A percentile compares a stretch with the other conserved stretches of the same genome.
Conservation (phyloP, 2,113 vertebrate species). For the Spilogale gracilis region DNA sequence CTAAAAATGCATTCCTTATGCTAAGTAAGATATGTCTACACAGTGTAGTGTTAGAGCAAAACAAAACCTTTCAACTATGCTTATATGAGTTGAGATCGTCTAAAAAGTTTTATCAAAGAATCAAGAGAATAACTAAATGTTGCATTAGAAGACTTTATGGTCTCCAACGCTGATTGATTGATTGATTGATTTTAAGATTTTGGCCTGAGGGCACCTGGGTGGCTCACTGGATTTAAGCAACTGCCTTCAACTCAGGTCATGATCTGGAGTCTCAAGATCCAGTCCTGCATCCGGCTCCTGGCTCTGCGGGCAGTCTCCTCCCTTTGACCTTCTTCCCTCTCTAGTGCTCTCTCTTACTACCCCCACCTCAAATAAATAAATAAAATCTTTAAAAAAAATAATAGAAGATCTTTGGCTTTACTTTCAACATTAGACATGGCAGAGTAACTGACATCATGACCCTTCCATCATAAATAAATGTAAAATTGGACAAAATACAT, state of each 20-base stretch:
- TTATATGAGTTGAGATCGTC: not conserved
- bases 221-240: too few species aligned
- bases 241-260: too few species aligned
- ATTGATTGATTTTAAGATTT: not conserved
- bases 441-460: not conserved
- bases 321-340: too few species aligned
- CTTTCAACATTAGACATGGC: not conserved
- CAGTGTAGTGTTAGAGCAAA: not conserved
- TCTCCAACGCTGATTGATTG: not conserved
- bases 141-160: not conserved
- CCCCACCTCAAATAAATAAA: too few species aligned
- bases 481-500: not conserved
- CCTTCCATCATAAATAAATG: not conserved
- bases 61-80: not conserved
- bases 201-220: too few species aligned
- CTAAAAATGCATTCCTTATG: not conserved
- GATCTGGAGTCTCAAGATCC: too few species aligned
- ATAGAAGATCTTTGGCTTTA: not conserved
- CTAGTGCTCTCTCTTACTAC: too few species aligned
- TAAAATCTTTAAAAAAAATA: too few species aligned
- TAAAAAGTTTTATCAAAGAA: not conserved
- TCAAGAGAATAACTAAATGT: not conserved
- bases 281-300: too few species aligned
- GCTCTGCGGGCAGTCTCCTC: too few species aligned
- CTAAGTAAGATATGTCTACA: not conserved